These are phyloP conservation scores for Drosophila fulvimacula DNA, from an alignment of 2,888 invertebrate species.

Conservation along the genomic window DNA sequence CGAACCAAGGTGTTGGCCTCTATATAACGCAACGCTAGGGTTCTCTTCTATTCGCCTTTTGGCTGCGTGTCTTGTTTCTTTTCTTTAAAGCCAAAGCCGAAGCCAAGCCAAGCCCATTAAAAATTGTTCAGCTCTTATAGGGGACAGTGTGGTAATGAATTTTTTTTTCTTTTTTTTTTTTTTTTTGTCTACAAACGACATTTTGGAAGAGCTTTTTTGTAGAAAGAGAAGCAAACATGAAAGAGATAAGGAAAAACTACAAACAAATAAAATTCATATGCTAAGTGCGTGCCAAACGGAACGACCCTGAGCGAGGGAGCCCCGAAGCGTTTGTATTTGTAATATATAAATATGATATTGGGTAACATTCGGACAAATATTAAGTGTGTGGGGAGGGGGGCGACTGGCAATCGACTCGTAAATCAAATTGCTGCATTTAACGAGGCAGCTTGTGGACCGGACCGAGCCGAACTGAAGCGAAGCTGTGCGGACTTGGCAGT, in stretches of 20 bases:
- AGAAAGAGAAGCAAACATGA: constrained; percentile 18
- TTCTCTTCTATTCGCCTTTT: constrained; percentile 13
- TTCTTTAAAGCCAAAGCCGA: constrained; percentile 1
- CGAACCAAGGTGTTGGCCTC: constrained; percentile 36
- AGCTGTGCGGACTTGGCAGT: constrained; percentile 29
- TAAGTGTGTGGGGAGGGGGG: not conserved
- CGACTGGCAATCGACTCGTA: constrained; percentile 50
- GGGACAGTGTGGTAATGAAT: constrained; percentile 43
- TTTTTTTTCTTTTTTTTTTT: too few species aligned
- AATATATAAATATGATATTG: constrained; percentile 50
- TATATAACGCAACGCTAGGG: constrained; percentile 6
- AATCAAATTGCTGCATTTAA: constrained; percentile 64
- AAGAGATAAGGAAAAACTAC: constrained; percentile 23
- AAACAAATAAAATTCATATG: constrained; percentile 57
- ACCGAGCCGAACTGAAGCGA: not conserved
- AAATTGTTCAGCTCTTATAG: constrained; percentile 13
- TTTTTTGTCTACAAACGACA: constrained; percentile 57
- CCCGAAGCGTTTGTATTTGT: constrained; percentile 6
- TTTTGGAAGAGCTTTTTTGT: constrained; percentile 42
- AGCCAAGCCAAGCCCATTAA: constrained; percentile 43
- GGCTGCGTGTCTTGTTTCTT: constrained; percentile 20
- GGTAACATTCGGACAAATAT: constrained; percentile 40
- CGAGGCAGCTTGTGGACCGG: constrained; percentile 36
- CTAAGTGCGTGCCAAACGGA: constrained; percentile 72
- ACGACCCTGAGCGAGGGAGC: constrained; percentile 59